A percentile compares a stretch with the other conserved stretches of the same genome.
These are phyloP conservation scores for Bellardia pandia DNA, from an alignment of 2,888 invertebrate genomes.

Conservation along the genomic window DNA sequence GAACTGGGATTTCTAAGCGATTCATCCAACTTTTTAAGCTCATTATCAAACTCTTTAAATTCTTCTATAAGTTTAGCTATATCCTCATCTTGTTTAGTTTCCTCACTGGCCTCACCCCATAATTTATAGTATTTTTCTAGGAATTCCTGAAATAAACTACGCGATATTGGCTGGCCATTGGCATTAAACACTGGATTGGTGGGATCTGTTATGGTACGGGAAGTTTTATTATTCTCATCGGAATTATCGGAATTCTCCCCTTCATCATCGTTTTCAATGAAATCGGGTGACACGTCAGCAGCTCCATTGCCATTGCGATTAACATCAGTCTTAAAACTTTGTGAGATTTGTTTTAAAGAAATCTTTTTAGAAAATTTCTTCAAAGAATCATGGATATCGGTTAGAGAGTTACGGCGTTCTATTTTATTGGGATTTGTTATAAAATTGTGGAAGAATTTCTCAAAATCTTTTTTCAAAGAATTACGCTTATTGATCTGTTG, in stretches of 20 bases:
- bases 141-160: conserved; percentile 88
- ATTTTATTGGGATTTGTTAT: conserved; percentile 81
- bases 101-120: conserved; percentile 79
- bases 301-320: conserved; percentile 77
- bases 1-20: conserved; percentile 77
- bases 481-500: conserved; percentile 75
- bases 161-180: conserved; percentile 90
- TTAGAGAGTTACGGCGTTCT: conserved; percentile 85
- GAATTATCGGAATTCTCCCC: conserved; percentile 75
- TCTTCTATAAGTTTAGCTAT: conserved; percentile 79
- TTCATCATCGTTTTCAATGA: conserved; percentile 77
- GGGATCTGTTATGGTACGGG: conserved; percentile 91
- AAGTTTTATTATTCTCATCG: conserved; percentile 84
- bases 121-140: conserved; percentile 88
- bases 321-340: conserved; percentile 84
- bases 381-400: conserved; percentile 87
- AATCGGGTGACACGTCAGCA: conserved; percentile 76
- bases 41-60: conserved; percentile 79
- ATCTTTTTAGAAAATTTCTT: conserved; percentile 86
- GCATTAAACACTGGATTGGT: conserved; percentile 90
- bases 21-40: conserved; percentile 84
- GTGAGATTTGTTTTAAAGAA: conserved; percentile 85
- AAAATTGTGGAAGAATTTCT: conserved; percentile 82
- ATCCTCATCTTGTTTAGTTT: conserved; percentile 79
- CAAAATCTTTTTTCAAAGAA: conserved; percentile 82